Base-by-base conservation (phyloP, 2,797 vertebrate species). In the Smutsia temminckii region DNA sequence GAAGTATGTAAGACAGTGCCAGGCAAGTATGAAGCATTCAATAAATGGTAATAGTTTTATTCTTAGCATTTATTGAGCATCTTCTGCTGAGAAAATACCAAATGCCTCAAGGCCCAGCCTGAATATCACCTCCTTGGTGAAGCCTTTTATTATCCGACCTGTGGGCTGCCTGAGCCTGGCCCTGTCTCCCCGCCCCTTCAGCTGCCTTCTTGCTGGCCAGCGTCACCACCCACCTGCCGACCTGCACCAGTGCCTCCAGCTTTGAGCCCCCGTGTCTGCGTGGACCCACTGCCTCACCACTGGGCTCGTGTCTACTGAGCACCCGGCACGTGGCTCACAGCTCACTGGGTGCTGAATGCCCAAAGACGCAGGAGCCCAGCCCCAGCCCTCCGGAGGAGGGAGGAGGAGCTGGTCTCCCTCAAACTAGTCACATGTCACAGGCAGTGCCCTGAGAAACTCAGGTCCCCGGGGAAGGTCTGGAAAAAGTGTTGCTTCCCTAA, bases 301-400 rank as follows among this genome's bases (percentile, higher is more conserved):
- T n/a, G 29, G 9, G 42, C 3, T 46, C 16, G 13, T 8, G 16
- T 9, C 1, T 27, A 10, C 3, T 9, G 16, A 71, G 74, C 20
- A 16, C 17, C 37, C 14, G 1, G 1, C 2, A 1, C 0, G 6
- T 4, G 46, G 11, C 25, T 23, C n/a, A 9, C 5, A 9, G 34
- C 1, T 6, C 5, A 0, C 49, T 25, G 16, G 42, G 6, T 0
- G 0, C 11, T 3, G 25, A 20, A 16, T 5, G 4, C 4, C 6
- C 40, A 34, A 51, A 68, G 53, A 23, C 1, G 0, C 34, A 3
- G 16, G 29, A 29, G 40, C 1, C 53, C 11, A 1, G 51, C 17
- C 16, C 5, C 37, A 18, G 77, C 25, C 32, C 23, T 13, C 13
- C 6, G 4, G 68, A 80, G 32, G 51, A 32, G 8, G 9, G 13